Conservation (phyloP, 2,888 invertebrate genomes). For the Abrostola tripartita region DNA sequence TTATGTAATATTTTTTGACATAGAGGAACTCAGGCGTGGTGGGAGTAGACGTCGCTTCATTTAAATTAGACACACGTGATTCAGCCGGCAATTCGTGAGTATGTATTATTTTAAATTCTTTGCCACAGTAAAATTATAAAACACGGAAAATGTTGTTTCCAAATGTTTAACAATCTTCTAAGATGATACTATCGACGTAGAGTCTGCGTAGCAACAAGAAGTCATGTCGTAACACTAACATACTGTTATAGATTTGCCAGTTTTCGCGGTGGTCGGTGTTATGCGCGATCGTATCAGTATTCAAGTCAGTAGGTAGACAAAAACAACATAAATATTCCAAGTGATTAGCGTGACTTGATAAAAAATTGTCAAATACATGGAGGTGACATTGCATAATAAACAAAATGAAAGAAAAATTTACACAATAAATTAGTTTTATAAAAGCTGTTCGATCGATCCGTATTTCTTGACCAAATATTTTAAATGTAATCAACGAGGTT, state of each 20-base stretch:
- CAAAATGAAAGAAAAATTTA: slow-evolving; percentile 16
- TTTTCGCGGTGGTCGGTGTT: slow-evolving; percentile 26
- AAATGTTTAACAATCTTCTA: slow-evolving; percentile 13
- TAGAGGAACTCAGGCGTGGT: slow-evolving; percentile 18
- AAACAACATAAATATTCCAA: slow-evolving; percentile 33
- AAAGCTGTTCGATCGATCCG: slow-evolving; percentile 1
- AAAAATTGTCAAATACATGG: slow-evolving; percentile 15
- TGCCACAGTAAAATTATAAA: slow-evolving; percentile 18
- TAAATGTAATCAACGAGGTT: slow-evolving; percentile 24
- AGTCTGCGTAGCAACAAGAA: slow-evolving; percentile 20
- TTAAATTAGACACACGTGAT: slow-evolving; percentile 39
- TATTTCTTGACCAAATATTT: slow-evolving; percentile 33
- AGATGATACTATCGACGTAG: slow-evolving; percentile 7
- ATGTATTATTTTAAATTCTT: slow-evolving; percentile 38
- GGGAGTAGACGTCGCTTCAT: slow-evolving; percentile 38
- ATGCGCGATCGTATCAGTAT: slow-evolving; percentile 27
- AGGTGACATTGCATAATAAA: slow-evolving; percentile 33
- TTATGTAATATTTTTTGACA: slow-evolving; percentile 25
- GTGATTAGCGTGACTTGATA: slow-evolving; percentile 16
- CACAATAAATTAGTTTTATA: slow-evolving; percentile 14
- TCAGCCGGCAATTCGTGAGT: slow-evolving; percentile 22
- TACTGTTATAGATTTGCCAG: slow-evolving; percentile 13
- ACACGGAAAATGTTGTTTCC: slow-evolving; percentile 33
- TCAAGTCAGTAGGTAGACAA: slow-evolving; percentile 16
- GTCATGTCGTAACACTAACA: slow-evolving; percentile 21